Base-by-base conservation (phyloP, 2,113 vertebrate species). In the Tychaedon coryphoeus region DNA sequence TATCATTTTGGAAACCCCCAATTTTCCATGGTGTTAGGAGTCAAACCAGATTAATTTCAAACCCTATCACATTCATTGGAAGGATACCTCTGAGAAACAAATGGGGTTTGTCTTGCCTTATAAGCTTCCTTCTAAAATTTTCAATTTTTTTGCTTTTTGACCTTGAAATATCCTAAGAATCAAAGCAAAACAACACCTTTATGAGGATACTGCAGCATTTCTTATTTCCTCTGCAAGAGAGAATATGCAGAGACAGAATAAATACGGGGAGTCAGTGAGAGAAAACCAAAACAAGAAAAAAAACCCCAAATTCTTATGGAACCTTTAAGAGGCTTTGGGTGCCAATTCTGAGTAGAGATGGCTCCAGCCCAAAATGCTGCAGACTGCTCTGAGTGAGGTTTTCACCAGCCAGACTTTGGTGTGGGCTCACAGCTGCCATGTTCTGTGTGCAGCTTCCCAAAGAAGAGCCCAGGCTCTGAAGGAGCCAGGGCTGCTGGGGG, bases 321-420 rank as follows among this genome's bases (percentile, higher is more conserved):
- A 82, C 3, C 12, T 82, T 91, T 83, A 71, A 88, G 90, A 95
- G 60, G 42, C 0, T 0, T 29, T 71, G 87, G 38, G 19, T 96
- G 94, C 82, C 89, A 90, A 4, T 64, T 95, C 75, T 94, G 75
- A 54, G 60, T 64, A 92, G 93, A 92, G 82, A 80, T 94, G 94
- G 90, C 92, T 90, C 19, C 72, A 67, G 51, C 48, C 90, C 94
- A 95, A 92, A 86, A 53, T 6, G 25, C 43, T 86, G 73, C 56
- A 1, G 75, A 53, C 56, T 0, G 6, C 92, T 94, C 71, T 93
- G 78, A 90, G 80, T 86, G 85, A 93, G 82, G 94, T 95, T 93
- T 97, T 93, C 81, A 90, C 93, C 92, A 95, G 86, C 22, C 82
- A 90, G 78, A 29, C 19, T 82, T 66, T 92, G 94, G 90, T 38